A percentile compares a stretch with the other conserved stretches of the same genome.
Evolutionary conservation across 2,113 vertebrate genomes (phyloP).

Genomic region (Trematocara variabile): DNA sequence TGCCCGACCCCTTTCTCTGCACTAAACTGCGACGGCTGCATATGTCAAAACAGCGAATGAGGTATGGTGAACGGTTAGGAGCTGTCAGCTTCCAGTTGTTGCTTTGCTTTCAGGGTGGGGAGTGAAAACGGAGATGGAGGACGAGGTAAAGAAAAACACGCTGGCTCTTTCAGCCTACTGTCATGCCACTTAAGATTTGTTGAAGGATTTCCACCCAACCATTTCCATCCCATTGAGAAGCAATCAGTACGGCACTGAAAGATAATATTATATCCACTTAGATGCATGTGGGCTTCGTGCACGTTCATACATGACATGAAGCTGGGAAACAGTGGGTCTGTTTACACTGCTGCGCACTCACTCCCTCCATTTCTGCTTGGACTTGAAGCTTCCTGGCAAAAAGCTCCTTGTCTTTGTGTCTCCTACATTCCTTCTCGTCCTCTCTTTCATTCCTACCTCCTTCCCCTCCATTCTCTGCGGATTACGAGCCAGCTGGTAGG

Average conservation of each 20-base stretch:
- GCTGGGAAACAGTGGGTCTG: constrained; percentile 43
- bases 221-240: constrained; percentile 66
- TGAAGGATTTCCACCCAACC: constrained; percentile 73
- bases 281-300: constrained; percentile 53
- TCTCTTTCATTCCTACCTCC: constrained; percentile 18
- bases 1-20: constrained; percentile 39
- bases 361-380: constrained; percentile 44
- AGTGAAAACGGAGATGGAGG: constrained; percentile 59
- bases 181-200: constrained; percentile 72
- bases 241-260: constrained; percentile 70
- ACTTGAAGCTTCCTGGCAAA: constrained; percentile 42
- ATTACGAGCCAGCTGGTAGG: constrained; percentile 68
- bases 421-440: constrained; percentile 21
- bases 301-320: constrained; percentile 68
- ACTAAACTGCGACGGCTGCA: constrained; percentile 49
- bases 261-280: constrained; percentile 73
- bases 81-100: constrained; percentile 68
- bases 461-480: constrained; percentile 35
- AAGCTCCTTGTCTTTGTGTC: constrained; percentile 30
- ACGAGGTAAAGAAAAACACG: constrained; percentile 61
- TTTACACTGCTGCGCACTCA: constrained; percentile 50
- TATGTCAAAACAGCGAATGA: constrained; percentile 67
- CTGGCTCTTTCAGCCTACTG: constrained; percentile 67
- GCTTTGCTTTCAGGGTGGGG: constrained; percentile 50
- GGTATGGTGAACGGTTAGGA: constrained; percentile 38